phyloP scores from a whole-genome alignment of 2,113 vertebrate genomes.

The Brachionichthys hirsutus region DNA sequence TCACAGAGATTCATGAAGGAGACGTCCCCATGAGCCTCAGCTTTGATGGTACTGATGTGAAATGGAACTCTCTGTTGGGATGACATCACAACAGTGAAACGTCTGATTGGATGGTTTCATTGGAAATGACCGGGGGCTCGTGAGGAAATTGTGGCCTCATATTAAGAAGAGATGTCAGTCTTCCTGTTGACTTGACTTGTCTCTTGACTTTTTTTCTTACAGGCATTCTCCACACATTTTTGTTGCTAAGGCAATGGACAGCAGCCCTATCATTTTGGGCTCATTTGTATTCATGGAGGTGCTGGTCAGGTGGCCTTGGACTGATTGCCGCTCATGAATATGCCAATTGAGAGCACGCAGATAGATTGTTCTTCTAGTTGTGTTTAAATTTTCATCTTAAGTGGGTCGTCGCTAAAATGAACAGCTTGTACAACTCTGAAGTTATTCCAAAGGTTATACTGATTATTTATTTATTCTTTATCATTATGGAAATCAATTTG shows the following conservation, averaged over 20 bases:
- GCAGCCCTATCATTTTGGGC: constrained; percentile 38
- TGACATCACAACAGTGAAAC: no score
- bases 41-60: no score
- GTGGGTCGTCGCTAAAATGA: not conserved
- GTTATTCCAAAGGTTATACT: constrained; percentile 27
- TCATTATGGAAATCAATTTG: constrained; percentile 30
- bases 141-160: not conserved
- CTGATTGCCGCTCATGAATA: constrained; percentile 53
- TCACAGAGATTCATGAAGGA: no score
- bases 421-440: constrained; percentile 3
- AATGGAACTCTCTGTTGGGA: no score
- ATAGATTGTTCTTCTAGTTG: constrained; percentile 16
- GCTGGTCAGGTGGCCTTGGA: constrained; percentile 41
- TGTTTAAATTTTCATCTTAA: constrained; percentile 37
- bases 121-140: no score
- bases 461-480: constrained; percentile 33
- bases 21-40: no score
- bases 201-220: constrained; percentile 45
- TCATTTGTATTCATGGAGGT: constrained; percentile 56
- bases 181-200: constrained; percentile 49
- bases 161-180: constrained; percentile 26
- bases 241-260: constrained; percentile 44
- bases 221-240: constrained; percentile 42
- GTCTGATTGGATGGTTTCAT: no score
- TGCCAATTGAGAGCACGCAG: constrained; percentile 28